These are phyloP conservation scores for Cinclus cinclus DNA, from an alignment of 2,113 vertebrate genomes.

Conservation along the genomic window DNA sequence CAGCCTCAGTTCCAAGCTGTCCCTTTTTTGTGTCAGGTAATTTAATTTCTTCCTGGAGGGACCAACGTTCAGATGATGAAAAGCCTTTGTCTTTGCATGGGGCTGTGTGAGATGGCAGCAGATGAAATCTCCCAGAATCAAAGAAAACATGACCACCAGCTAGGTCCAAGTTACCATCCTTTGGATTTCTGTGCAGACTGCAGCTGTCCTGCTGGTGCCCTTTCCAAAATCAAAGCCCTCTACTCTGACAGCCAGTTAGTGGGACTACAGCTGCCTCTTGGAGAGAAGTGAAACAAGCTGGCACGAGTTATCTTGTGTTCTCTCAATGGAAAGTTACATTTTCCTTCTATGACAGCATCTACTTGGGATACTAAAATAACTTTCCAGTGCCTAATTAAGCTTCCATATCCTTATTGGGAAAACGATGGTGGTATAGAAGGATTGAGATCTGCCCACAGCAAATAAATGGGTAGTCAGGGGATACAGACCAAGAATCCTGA, in stretches of 20 bases:
- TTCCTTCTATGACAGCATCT: slow-evolving; percentile 49
- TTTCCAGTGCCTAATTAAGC: slow-evolving; percentile 42
- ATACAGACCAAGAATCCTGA: neutral
- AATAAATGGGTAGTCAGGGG: neutral
- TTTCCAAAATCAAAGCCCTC: slow-evolving; percentile 68
- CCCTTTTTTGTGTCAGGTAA: slow-evolving; percentile 62
- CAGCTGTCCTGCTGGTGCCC: slow-evolving; percentile 65
- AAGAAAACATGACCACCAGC: slow-evolving; percentile 68
- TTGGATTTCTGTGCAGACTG: slow-evolving; percentile 55
- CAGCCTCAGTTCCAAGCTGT: slow-evolving; percentile 40
- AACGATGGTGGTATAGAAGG: slow-evolving; percentile 2
- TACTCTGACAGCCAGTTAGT: slow-evolving; percentile 51
- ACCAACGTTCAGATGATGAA: slow-evolving; percentile 64
- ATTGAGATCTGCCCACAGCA: neutral
- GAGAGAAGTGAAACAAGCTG: slow-evolving; percentile 54
- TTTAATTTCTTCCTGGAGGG: slow-evolving; percentile 69
- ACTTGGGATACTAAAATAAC: slow-evolving; percentile 54
- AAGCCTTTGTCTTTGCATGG: slow-evolving; percentile 71
- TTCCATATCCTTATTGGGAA: slow-evolving; percentile 45
- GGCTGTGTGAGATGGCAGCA: slow-evolving; percentile 55
- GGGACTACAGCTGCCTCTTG: slow-evolving; percentile 45
- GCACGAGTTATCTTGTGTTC: neutral
- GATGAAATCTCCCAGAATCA: slow-evolving; percentile 68
- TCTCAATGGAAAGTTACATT: slow-evolving; percentile 49
- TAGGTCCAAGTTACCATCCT: slow-evolving; percentile 62